Base-by-base conservation (phyloP, 2,888 invertebrate genomes). In the Bugula neritina region DNA sequence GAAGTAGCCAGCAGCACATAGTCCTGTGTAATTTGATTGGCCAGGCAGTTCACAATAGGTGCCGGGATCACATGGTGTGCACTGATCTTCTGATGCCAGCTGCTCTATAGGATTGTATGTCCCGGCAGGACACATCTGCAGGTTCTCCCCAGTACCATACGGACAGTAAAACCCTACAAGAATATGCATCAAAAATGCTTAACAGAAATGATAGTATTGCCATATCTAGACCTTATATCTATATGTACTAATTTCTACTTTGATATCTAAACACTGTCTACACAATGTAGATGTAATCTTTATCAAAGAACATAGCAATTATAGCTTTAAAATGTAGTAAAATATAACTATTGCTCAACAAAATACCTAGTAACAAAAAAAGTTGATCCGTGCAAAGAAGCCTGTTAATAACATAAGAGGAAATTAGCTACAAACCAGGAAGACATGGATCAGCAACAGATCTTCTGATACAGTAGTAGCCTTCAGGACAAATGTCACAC, bases 61-160 rank as follows among this genome's bases (percentile, higher is more conserved):
- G 10, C 83, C 82, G 57, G 80, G 81, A 73, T 78, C 78, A 79
- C 83, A 83, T 73, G 77, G 79, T 34, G 79, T 80, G 75, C 83
- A 83, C 71, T 82, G 77, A 3, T 75, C 76, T 55, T 75, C 76
- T 55, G 76, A 74, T 3, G 74, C 74, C 31, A 82, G 52, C 1
- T 81, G 80, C 3, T 71, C 69, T 5, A 74, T 71, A 0, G 81
- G 80, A 74, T 79, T 81, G 75, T 79, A 83, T 0, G 81, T 82
- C 23, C 83, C 83, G 3, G 79, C 77, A 1, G 82, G 83, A 72
- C 83, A 83, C 1, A 78, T 77, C 74, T 79, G 78, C 23, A 79
- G 75, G 72, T 82, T 80, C 21, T 80, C 80, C 21, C 82, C 82
- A 5, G 82, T 82, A 31, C 77, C 77, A 70, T 73, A 71, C 1